A percentile compares a stretch with the other conserved stretches of the same genome.
Evolutionary conservation across 2,113 vertebrate species (phyloP).

Genomic region (Xiphorhynchus elegans): DNA sequence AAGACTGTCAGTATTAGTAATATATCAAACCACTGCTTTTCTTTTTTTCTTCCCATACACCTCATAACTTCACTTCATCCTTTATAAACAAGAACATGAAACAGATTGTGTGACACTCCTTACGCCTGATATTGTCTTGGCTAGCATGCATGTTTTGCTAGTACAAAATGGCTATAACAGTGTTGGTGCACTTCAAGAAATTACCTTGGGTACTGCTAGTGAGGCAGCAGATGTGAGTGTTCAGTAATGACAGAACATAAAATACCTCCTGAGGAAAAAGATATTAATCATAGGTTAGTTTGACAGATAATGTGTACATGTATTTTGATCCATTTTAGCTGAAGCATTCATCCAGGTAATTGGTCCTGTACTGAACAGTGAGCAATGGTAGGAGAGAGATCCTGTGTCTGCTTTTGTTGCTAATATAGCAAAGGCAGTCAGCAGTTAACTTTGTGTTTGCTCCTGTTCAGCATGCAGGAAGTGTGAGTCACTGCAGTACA

Average conservation of each 20-base stretch:
- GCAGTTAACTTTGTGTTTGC: neutral
- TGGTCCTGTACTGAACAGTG: neutral
- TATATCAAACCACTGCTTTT: neutral
- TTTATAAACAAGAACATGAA: neutral
- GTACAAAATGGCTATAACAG: neutral
- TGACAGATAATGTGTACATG: neutral
- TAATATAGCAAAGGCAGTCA: neutral
- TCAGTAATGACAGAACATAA: neutral
- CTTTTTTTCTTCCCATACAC: neutral
- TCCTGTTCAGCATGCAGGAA: neutral
- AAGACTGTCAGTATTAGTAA: neutral
- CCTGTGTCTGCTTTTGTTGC: neutral
- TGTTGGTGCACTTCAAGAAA: neutral
- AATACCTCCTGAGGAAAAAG: neutral
- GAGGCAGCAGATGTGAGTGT: neutral
- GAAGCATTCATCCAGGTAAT: neutral
- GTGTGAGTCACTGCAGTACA: neutral
- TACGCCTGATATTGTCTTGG: neutral
- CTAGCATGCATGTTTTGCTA: neutral
- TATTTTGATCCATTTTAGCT: neutral
- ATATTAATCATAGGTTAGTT: neutral
- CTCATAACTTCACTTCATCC: neutral
- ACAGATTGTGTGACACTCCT: neutral
- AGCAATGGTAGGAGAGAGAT: neutral
- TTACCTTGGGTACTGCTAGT: neutral